Base-by-base conservation (phyloP, 2,797 vertebrate genomes). In the Cottoperca gobio region DNA sequence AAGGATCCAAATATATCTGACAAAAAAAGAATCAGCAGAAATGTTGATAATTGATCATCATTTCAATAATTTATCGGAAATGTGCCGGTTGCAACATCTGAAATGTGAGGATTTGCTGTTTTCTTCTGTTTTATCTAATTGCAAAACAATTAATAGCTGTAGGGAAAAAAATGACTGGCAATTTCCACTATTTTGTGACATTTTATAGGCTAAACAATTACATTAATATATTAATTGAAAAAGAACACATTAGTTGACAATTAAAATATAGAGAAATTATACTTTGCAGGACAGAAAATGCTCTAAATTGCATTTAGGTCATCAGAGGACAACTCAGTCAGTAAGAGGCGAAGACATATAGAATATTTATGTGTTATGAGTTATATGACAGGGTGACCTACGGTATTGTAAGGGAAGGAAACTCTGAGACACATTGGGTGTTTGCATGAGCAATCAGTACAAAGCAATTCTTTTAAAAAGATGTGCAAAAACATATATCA, bases 401-500 rank as follows among this genome's bases (percentile, higher is more conserved):
- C 10, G 49, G 48, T 14, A 5, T 4, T 60, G 8, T 33, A 24
- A 14, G 9, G 2, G 6, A 40, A 24, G 37, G n/a, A 49, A 49
- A 10, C 37, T n/a, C 45, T 42, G 12, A 35, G 24, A 35, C 11
- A 8, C 17, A 11, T 13, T 43, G 39, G 48, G 31, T 5, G 9
- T 53, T 64, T 63, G 9, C 37, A 55, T 8, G 10, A 58, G 23
- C 17, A 65, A 58, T 65, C 19, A 43, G 6, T 31, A 16, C 39
- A 57, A 73, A 61, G 17, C 52, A 59, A 53, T 60, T 48, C 54
- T n/a, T n/a, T 42, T 33, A 6, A 55, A 24, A 52, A 37, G 26
- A 50, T 7, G 21, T 46, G 19, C 4, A 49, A 65, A 66, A 57
- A 39, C 21, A 42, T 66, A 61, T 1, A 55, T 53, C 8, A 33